These are phyloP conservation scores for Pogonomyrmex barbatus DNA, from an alignment of 1,140 invertebrate species.

Conservation along the genomic window DNA sequence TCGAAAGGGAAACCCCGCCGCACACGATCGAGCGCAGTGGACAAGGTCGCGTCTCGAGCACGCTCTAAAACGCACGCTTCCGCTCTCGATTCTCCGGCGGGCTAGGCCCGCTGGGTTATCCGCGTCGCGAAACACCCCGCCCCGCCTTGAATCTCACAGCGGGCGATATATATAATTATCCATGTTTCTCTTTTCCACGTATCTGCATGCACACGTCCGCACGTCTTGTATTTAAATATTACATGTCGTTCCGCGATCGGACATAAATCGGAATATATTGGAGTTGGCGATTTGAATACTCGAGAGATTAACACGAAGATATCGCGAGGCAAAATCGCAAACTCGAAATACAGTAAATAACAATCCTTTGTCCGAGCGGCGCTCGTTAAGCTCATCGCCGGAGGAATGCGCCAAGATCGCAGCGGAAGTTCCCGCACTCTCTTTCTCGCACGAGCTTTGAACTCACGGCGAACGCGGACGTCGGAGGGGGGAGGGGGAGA, in stretches of 20 bases:
- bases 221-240: not conserved
- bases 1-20: conserved; percentile 18
- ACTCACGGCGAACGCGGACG: conserved; percentile 59
- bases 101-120: conserved; percentile 43
- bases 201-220: not conserved
- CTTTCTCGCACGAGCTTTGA: conserved; percentile 75
- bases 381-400: conserved; percentile 18
- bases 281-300: not conserved
- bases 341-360: not conserved
- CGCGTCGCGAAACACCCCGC: conserved; percentile 32
- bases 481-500: not conserved
- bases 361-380: not conserved
- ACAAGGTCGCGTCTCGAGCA: conserved; percentile 66
- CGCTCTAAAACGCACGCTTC: conserved; percentile 70
- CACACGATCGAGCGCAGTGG: conserved; percentile 65
- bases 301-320: not conserved
- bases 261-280: not conserved
- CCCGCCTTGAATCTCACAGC: conserved; percentile 25
- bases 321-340: not conserved
- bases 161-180: not conserved
- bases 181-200: not conserved
- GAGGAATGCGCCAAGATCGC: conserved; percentile 70
- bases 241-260: not conserved
- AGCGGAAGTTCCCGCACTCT: conserved; percentile 80
- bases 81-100: conserved; percentile 76